phyloP scores from a whole-genome alignment of 2,797 vertebrate species.

The Corythornis leucogaster region DNA sequence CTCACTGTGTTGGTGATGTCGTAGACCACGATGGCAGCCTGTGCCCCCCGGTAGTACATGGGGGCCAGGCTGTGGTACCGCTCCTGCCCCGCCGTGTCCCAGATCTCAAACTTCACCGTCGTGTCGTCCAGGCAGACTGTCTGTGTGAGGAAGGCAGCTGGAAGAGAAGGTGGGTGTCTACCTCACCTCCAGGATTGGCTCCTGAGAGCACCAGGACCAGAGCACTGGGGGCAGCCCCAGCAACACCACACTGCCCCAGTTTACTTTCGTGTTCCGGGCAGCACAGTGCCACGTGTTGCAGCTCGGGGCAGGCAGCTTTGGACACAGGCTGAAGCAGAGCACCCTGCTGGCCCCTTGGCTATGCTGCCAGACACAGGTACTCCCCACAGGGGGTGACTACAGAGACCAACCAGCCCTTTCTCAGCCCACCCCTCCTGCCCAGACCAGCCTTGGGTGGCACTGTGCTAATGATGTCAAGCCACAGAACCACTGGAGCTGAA shows the following conservation, averaged over 20 bases:
- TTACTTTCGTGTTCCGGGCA: not conserved
- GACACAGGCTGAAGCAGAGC: not conserved
- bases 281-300: rapidly evolving
- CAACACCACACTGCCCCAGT: not conserved
- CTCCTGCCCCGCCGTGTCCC: constrained; percentile 98
- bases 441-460: not conserved
- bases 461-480: not conserved
- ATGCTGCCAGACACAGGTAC: not conserved
- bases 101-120: constrained; percentile 99
- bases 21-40: constrained; percentile 97
- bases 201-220: too few relatives aligned
- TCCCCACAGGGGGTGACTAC: not conserved
- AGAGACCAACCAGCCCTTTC: not conserved
- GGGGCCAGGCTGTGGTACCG: constrained; percentile 98
- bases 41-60: constrained; percentile 97
- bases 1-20: constrained; percentile 98
- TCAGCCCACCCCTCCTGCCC: not conserved
- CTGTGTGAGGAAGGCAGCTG: constrained; percentile 98
- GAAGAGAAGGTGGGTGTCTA: not conserved
- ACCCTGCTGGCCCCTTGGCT: not conserved
- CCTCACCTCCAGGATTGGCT: not conserved
- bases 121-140: constrained; percentile 98
- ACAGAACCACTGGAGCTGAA: not conserved
- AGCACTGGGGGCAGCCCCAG: not conserved
- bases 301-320: not conserved